Evolutionary conservation across 1,140 invertebrate genomes (phyloP).

Genomic region (Eurosta solidaginis): DNA sequence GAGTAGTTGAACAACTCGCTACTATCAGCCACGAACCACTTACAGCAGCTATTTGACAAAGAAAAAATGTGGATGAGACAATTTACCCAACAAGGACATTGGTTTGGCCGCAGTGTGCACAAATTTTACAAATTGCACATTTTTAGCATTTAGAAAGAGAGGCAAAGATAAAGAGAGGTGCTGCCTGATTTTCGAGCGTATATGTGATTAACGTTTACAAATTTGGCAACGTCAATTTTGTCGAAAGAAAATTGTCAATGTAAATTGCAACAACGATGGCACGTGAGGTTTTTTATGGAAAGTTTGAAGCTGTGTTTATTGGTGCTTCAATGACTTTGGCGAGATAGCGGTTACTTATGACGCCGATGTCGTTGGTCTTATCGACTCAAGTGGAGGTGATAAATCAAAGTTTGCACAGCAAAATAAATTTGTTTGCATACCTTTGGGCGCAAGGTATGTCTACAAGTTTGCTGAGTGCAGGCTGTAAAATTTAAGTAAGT

Average conservation of each 20-base stretch:
- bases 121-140: not conserved
- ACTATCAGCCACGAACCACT: too few species aligned
- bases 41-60: not conserved
- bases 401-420: constrained; percentile 8
- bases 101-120: not conserved
- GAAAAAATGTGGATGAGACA: not conserved
- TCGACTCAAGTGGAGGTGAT: not conserved
- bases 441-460: not conserved
- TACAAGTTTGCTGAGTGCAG: too few species aligned
- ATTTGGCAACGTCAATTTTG: constrained; percentile 2
- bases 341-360: not conserved
- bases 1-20: not conserved
- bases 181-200: not conserved
- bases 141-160: too few species aligned
- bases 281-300: not conserved
- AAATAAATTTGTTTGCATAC: not conserved
- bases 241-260: not conserved
- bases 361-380: not conserved
- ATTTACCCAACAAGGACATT: not conserved
- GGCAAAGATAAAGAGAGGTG: not conserved
- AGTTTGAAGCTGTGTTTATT: not conserved
- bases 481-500: too few species aligned
- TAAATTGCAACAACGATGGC: not conserved
- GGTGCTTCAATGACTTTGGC: constrained; percentile 8
- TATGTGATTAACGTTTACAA: not conserved